Conservation (phyloP, 2,888 invertebrate genomes). For the Macrophya annulata region DNA sequence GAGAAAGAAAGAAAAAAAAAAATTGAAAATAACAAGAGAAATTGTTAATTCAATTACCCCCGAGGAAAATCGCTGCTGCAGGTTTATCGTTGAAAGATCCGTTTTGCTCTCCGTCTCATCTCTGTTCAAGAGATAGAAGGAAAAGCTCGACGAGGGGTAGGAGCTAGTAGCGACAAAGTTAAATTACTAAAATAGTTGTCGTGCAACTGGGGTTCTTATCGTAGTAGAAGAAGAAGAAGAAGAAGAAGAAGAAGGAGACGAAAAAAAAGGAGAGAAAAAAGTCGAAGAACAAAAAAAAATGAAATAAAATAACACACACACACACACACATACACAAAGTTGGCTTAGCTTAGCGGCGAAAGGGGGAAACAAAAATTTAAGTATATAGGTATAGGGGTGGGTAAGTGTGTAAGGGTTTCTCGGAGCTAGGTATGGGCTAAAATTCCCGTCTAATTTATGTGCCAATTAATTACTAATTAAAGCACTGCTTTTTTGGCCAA, state of each 20-base stretch:
- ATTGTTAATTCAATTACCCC: neutral
- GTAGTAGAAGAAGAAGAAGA: constrained; percentile 58
- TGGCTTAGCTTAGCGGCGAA: constrained; percentile 39
- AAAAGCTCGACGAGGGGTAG: neutral
- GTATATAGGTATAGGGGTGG: neutral
- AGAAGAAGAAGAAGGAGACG: constrained; percentile 21
- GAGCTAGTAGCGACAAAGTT: constrained; percentile 72
- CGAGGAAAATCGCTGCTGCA: neutral
- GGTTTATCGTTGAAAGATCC: constrained; percentile 24
- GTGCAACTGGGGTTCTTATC: constrained; percentile 70
- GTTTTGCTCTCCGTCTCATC: neutral
- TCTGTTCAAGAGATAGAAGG: neutral
- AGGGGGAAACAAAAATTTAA: neutral
- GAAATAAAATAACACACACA: neutral
- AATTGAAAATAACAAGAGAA: neutral
- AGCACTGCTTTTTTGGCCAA: constrained; percentile 75
- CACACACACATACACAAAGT: constrained; percentile 19
- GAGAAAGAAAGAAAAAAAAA: neutral
- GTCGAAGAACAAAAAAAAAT: neutral
- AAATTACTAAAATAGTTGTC: constrained; percentile 77
- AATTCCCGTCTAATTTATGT: constrained; percentile 77
- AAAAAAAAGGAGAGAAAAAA: constrained; percentile 44
- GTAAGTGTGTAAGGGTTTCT: neutral
- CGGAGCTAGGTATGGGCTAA: constrained; percentile 58
- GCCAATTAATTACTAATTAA: constrained; percentile 79